These are phyloP conservation scores for Eupithecia tripunctaria DNA, from an alignment of 2,888 invertebrate genomes.

Conservation along the genomic window DNA sequence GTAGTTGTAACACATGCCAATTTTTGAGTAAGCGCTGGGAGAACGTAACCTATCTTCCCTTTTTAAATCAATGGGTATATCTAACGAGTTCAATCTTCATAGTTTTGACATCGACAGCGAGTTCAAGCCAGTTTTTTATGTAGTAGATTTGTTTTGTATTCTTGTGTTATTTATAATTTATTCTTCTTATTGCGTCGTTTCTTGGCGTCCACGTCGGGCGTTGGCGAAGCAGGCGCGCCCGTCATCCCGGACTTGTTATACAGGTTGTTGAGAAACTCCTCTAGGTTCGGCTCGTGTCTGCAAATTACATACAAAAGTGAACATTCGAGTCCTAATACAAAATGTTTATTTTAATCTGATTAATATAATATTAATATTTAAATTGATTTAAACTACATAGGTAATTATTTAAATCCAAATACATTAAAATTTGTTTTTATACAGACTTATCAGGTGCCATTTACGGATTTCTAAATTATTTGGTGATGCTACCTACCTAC, in stretches of 20 bases:
- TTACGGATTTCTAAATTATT: no score
- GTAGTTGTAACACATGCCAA: no score
- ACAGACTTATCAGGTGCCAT: no score
- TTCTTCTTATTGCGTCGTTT: slow-evolving; percentile 76
- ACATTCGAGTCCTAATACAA: not conserved
- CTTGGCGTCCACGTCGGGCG: slow-evolving; percentile 59
- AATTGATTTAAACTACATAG: no score
- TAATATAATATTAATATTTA: no score
- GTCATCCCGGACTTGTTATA: slow-evolving; percentile 87
- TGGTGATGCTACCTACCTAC: no score
- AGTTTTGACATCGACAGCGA: slow-evolving; percentile 4
- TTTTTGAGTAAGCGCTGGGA: no score
- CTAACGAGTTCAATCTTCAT: no score
- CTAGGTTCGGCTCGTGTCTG: slow-evolving; percentile 90
- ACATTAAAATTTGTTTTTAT: no score
- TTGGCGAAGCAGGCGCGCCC: slow-evolving; percentile 57
- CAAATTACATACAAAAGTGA: slow-evolving; percentile 29
- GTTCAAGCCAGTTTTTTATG: slow-evolving; percentile 22
- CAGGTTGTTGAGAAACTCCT: slow-evolving; percentile 92
- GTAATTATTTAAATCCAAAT: no score
- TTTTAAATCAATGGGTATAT: no score
- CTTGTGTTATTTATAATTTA: slow-evolving; percentile 58
- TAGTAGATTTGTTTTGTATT: not conserved
- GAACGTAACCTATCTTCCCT: no score
- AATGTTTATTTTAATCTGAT: not conserved